Evolutionary conservation across 2,888 invertebrate genomes (phyloP).

Genomic region (Seladonia tumulorum): DNA sequence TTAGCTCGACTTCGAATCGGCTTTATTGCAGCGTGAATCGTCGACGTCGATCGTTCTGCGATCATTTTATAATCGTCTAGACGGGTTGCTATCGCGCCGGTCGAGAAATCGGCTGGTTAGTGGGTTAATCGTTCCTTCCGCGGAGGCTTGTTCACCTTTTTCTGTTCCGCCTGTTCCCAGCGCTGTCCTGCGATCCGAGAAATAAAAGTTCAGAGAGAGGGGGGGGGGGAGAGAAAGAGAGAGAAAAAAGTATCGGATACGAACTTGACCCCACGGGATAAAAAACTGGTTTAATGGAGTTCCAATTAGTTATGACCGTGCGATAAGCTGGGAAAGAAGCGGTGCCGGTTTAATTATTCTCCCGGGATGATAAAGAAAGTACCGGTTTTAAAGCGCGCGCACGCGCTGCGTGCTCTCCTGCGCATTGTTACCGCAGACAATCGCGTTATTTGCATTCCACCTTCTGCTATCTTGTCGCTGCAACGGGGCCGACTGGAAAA

Average conservation of each 20-base stretch:
- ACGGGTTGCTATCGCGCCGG: not conserved
- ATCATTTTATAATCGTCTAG: not conserved
- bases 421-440: slow-evolving; percentile 16
- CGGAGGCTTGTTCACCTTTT: not conserved
- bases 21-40: too few relatives aligned
- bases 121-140: not conserved
- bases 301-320: slow-evolving; percentile 44
- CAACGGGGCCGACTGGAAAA: not conserved
- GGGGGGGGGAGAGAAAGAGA: not conserved
- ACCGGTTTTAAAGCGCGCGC: slow-evolving; percentile 48
- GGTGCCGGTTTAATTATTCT: slow-evolving; percentile 51
- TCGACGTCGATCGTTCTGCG: not conserved
- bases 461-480: not conserved
- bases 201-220: not conserved
- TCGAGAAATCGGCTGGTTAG: not conserved
- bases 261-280: not conserved
- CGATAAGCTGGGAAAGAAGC: slow-evolving; percentile 45
- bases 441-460: slow-evolving; percentile 44
- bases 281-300: slow-evolving; percentile 27
- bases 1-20: too few relatives aligned
- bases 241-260: not conserved
- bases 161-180: not conserved
- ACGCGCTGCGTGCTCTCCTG: not conserved
- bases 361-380: slow-evolving; percentile 48
- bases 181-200: not conserved